Percentiles rank a stretch among this genome's conserved stretches.
Evolutionary conservation across 2,113 vertebrate species (phyloP).

Genomic region (Alosa alosa): DNA sequence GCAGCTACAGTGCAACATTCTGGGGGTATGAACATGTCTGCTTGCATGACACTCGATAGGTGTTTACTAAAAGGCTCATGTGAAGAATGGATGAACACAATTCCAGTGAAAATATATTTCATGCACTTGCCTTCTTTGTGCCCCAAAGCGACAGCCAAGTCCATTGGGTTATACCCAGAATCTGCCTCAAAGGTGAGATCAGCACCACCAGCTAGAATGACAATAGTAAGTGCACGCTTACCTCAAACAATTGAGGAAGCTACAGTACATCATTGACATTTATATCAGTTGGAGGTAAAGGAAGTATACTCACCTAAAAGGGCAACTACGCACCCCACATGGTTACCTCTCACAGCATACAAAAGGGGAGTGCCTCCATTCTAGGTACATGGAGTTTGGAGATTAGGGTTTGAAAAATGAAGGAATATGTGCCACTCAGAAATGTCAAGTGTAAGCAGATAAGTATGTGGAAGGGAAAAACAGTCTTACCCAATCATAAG

Average conservation of each 20-base stretch:
- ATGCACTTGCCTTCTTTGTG: conserved; percentile 81
- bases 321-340: conserved; percentile 86
- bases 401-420: not conserved
- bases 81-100: not conserved
- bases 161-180: conserved; percentile 93
- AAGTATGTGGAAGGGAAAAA: not conserved
- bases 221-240: not conserved
- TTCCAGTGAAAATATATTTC: not conserved
- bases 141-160: conserved; percentile 87
- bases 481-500: conserved; percentile 87
- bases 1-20: too few species aligned
- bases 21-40: too few species aligned
- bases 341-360: conserved; percentile 92
- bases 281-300: not conserved
- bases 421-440: not conserved
- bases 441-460: not conserved
- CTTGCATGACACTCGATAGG: not conserved
- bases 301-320: conserved; percentile 77
- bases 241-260: not conserved
- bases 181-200: conserved; percentile 92
- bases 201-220: conserved; percentile 75
- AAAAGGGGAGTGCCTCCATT: conserved; percentile 94
- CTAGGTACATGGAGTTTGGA: conserved; percentile 59
- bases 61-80: not conserved
- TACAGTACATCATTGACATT: not conserved